Conservation (phyloP, 1,140 invertebrate genomes). For the Wiebesia pumilae region DNA sequence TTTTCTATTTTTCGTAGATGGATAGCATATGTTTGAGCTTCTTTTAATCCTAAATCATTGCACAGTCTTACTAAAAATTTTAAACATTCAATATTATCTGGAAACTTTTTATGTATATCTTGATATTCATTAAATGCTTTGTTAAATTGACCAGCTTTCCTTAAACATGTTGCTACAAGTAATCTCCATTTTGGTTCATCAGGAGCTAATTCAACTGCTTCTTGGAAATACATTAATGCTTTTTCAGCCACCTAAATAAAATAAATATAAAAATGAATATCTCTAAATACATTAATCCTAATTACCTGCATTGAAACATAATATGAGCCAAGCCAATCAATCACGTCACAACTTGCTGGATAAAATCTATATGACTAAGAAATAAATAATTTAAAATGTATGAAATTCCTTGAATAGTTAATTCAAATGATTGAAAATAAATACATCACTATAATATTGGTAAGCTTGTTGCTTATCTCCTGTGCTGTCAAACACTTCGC, state of each 20-base stretch:
- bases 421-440: slow-evolving; percentile 56
- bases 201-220: slow-evolving; percentile 90
- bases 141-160: slow-evolving; percentile 89
- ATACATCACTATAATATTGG: slow-evolving; percentile 92
- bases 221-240: slow-evolving; percentile 91
- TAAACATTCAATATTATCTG: slow-evolving; percentile 90
- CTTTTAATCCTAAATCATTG: slow-evolving; percentile 88
- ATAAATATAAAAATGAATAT: background rate
- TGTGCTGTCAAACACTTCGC: slow-evolving; percentile 88
- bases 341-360: slow-evolving; percentile 91
- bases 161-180: slow-evolving; percentile 88
- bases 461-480: slow-evolving; percentile 94
- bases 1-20: slow-evolving; percentile 91
- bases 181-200: slow-evolving; percentile 89
- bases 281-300: slow-evolving; percentile 65
- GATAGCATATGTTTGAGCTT: slow-evolving; percentile 84
- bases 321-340: slow-evolving; percentile 94
- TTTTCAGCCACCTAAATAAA: slow-evolving; percentile 83
- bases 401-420: background rate
- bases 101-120: slow-evolving; percentile 85
- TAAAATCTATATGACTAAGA: slow-evolving; percentile 89
- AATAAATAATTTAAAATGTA: slow-evolving; percentile 18
- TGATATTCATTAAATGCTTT: slow-evolving; percentile 88
- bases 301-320: slow-evolving; percentile 90
- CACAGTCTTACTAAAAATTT: slow-evolving; percentile 89